Conservation (phyloP, 1,140 invertebrate genomes). For the Eufriesea mexicana region DNA sequence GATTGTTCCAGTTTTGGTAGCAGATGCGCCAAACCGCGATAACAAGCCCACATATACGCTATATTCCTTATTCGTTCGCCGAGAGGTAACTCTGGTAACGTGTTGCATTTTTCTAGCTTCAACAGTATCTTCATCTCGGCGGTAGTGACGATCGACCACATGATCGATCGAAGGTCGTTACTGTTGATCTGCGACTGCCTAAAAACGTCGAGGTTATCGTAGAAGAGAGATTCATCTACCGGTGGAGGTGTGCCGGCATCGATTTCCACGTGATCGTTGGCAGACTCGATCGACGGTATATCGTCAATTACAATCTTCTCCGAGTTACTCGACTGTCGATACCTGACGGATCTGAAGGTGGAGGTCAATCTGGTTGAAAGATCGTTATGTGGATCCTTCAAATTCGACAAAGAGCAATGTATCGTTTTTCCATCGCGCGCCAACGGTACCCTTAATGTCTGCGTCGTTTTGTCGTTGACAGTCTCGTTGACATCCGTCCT, state of each 20-base stretch:
- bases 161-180: slow-evolving; percentile 77
- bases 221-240: slow-evolving; percentile 77
- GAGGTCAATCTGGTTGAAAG: slow-evolving; percentile 61
- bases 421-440: slow-evolving; percentile 44
- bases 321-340: slow-evolving; percentile 28
- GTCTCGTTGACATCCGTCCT: neutral
- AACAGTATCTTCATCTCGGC: slow-evolving; percentile 77
- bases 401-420: slow-evolving; percentile 72
- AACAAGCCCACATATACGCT: slow-evolving; percentile 77
- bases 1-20: slow-evolving; percentile 72
- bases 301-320: slow-evolving; percentile 58
- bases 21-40: slow-evolving; percentile 72
- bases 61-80: slow-evolving; percentile 70
- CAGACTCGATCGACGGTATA: slow-evolving; percentile 9
- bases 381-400: slow-evolving; percentile 67
- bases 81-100: slow-evolving; percentile 29
- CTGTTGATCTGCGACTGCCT: slow-evolving; percentile 77
- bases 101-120: slow-evolving; percentile 77
- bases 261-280: slow-evolving; percentile 72
- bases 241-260: slow-evolving; percentile 78
- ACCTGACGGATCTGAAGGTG: slow-evolving; percentile 68
- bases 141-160: slow-evolving; percentile 77
- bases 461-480: slow-evolving; percentile 24
- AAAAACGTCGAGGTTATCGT: slow-evolving; percentile 76
- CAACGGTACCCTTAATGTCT: slow-evolving; percentile 24